Conservation (phyloP, 2,113 vertebrate species). For the Lophochroa leadbeateri region DNA sequence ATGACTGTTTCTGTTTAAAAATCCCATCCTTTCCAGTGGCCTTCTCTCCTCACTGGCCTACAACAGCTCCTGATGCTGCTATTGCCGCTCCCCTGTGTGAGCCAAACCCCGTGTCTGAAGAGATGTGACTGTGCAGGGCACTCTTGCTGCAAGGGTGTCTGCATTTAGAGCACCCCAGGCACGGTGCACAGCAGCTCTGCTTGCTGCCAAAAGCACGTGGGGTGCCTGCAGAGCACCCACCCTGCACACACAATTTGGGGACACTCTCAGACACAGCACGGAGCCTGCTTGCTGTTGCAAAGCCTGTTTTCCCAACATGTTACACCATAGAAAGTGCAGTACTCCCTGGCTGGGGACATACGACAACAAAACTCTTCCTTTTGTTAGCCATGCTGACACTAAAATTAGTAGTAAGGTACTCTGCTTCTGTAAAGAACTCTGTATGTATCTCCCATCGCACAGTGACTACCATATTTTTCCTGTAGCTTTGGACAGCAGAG, state of each 20-base stretch:
- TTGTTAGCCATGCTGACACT: not conserved
- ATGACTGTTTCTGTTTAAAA: not conserved
- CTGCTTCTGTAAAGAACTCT: not conserved
- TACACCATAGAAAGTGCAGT: not conserved
- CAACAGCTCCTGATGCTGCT: not conserved
- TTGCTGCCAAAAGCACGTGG: not conserved
- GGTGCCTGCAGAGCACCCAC: not conserved
- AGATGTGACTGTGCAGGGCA: too few species aligned
- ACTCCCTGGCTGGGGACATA: not conserved
- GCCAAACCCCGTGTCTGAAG: not conserved
- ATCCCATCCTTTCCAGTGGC: not conserved
- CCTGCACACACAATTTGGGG: rapidly evolving
- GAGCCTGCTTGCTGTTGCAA: not conserved
- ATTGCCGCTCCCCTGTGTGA: not conserved
- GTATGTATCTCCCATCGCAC: not conserved
- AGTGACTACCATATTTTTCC: not conserved
- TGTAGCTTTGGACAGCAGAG: not conserved
- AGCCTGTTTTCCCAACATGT: rapidly evolving
- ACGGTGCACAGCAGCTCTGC: rapidly evolving
- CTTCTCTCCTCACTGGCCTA: rapidly evolving
- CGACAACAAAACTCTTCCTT: not conserved
- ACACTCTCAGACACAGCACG: rapidly evolving
- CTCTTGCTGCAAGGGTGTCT: not conserved
- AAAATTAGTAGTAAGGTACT: not conserved
- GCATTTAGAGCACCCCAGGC: rapidly evolving